Base-by-base conservation (phyloP, 1,140 invertebrate genomes). In the Orussus abietinus region DNA sequence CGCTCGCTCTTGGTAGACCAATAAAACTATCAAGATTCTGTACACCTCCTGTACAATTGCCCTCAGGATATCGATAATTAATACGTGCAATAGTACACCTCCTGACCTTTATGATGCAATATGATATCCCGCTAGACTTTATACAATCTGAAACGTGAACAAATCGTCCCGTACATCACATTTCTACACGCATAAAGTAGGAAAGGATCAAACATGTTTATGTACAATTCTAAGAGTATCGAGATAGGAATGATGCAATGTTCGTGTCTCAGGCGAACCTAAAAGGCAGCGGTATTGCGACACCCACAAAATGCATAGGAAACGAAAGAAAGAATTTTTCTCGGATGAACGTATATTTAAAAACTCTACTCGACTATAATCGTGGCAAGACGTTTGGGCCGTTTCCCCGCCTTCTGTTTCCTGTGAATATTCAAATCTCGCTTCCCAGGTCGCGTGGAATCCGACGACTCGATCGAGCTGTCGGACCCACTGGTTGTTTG, bases 241-340 rank as follows among this genome's bases (percentile, higher is more conserved):
- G 42, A 53, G 47, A 59, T 63, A 63, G 60, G 59, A 63, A 63
- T 63, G 56, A 57, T 59, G 50, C 41, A 46, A 54, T 36, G 37
- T 47, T 52, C 30, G 38, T 45, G 13, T 52, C 25, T 49, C 32
- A n/a, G 12, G 11, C 34, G 18, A 36, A 11, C 13, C 13, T n/a
- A 12, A 20, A 36, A 36, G 34, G 45, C 14, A 43, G 28, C 35
- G 53, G 39, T 44, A 45, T 29, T 38, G 22, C 45, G 49, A 38
- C 26, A 46, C 50, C 40, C n/a, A 30, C 39, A 53, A 58, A 59
- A 51, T 50, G 49, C 45, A 45, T 59, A 56, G 37, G 25, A 43
- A 56, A 49, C 43, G 21, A 42, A 22, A 29, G 29, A 14, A 7
- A 7, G 6, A 25, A n/a, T 25, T 25, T 32, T n/a, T n/a, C n/a